Base-by-base conservation (phyloP, 2,888 invertebrate species). In the Axea sp. region DNA sequence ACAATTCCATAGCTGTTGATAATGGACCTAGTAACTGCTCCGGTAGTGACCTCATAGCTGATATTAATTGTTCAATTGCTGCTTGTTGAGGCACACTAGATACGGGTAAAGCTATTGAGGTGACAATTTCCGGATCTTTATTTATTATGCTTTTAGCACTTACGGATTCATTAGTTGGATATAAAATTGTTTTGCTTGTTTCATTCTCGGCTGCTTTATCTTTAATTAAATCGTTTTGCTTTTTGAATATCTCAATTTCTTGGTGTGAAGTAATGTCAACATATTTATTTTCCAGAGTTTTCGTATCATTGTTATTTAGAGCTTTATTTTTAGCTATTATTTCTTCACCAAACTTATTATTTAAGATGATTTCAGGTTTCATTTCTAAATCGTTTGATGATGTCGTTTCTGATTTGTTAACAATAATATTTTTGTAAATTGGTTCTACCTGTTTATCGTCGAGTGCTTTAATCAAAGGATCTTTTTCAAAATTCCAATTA, bases 11-110 rank as follows among this genome's bases (percentile, higher is more conserved):
- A 0, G 85, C 86, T 6, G 80, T 76, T 4, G 83, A 80, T 49
- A 87, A 76, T 4, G 85, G 83, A 8, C 80, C 82, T 9, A 85
- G 65, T 24, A 86, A 71, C 73, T 85, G 82, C 55, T 84, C 84
- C 0, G 87, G 86, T 37, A 87, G 64, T 45, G 82, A 82, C 75
- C 80, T 86, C 73, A 85, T 80, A 0, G 83, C 83, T 2, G 81
- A 78, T 60, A 87, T 69, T 22, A 87, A 72, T 57, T 84, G 81
- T 7, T 85, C 81, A 22, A 86, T 76, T 3, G 82, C 68, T 9
- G 75, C 80, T 47, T 55, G 67, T 47, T 76, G 65, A 17, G 65
- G 68, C 12, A 37, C 49, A 24, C 43, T 53, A 3, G 59, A 37
- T 26, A 57, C 39, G 3, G 68, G 41, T 14, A 43, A 49, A 39